A percentile compares a stretch with the other conserved stretches of the same genome.
Conservation (phyloP, 2,113 vertebrate genomes). For the Progne subis region DNA sequence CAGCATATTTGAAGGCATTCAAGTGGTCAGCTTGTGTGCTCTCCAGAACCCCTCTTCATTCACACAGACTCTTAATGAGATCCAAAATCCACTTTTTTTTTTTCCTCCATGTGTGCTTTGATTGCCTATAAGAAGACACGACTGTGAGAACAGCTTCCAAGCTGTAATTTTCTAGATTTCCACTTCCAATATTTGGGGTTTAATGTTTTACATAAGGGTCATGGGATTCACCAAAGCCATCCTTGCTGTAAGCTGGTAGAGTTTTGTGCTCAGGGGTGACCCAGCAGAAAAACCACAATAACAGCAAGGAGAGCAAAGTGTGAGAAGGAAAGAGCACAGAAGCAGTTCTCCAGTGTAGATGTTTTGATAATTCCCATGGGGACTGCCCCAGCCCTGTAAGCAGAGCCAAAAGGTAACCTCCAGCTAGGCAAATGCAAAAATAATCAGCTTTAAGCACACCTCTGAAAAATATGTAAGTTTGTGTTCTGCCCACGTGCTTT, state of each 20-base stretch:
- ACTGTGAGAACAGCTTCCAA: background rate
- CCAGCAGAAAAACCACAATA: background rate
- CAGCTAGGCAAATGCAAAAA: background rate
- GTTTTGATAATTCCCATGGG: background rate
- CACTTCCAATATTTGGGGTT: background rate
- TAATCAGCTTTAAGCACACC: background rate
- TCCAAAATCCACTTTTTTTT: background rate
- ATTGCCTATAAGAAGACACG: background rate
- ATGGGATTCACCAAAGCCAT: background rate
- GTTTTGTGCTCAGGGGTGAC: background rate
- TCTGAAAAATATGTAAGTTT: background rate
- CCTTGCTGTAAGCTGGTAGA: background rate
- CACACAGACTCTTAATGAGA: background rate
- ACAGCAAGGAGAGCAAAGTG: background rate
- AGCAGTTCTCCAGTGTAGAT: background rate
- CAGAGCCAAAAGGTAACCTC: background rate
- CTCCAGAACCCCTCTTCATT: background rate
- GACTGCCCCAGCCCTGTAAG: background rate
- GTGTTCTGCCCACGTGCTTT: background rate
- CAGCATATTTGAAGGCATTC: background rate
- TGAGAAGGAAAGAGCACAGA: background rate
- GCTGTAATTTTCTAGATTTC: background rate
- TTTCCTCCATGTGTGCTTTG: background rate
- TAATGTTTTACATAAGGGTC: background rate
- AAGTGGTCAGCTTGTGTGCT: accelerated